Evolutionary conservation across 1,140 invertebrate species (phyloP).

Genomic region (Gonioctena quinquepunctata): DNA sequence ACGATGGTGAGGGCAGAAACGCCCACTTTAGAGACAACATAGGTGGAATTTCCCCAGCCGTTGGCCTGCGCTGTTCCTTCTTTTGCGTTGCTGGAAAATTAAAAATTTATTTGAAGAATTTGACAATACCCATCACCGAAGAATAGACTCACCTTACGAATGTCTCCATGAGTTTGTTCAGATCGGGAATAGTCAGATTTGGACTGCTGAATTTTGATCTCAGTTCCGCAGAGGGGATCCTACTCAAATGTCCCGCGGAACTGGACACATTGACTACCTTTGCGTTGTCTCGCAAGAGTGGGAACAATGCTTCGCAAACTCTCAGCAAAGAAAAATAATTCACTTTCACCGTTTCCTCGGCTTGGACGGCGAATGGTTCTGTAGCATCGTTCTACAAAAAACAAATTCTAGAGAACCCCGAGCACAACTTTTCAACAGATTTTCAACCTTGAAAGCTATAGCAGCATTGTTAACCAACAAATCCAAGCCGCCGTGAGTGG

Average conservation of each 20-base stretch:
- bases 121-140: not conserved
- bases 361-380: conserved; percentile 70
- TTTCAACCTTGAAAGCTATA: conserved; percentile 39
- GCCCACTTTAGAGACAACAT: conserved; percentile 70
- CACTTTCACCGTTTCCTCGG: conserved; percentile 67
- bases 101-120: not conserved
- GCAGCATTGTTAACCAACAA: conserved; percentile 85
- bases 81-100: conserved; percentile 57
- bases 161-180: conserved; percentile 64
- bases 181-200: conserved; percentile 61
- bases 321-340: conserved; percentile 70
- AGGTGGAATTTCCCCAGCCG: conserved; percentile 66
- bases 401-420: no score
- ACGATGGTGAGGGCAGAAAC: conserved; percentile 64
- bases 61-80: conserved; percentile 56
- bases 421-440: no score
- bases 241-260: conserved; percentile 62
- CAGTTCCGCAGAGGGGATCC: conserved; percentile 60
- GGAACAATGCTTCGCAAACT: conserved; percentile 69
- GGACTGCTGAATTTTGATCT: conserved; percentile 59
- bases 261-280: conserved; percentile 78
- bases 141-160: conserved; percentile 65
- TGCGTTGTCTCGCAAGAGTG: conserved; percentile 67
- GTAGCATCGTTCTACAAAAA: conserved; percentile 56
- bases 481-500: conserved; percentile 75